Evolutionary conservation across 2,113 vertebrate species (phyloP).

Genomic region (Herpailurus yagouaroundi): DNA sequence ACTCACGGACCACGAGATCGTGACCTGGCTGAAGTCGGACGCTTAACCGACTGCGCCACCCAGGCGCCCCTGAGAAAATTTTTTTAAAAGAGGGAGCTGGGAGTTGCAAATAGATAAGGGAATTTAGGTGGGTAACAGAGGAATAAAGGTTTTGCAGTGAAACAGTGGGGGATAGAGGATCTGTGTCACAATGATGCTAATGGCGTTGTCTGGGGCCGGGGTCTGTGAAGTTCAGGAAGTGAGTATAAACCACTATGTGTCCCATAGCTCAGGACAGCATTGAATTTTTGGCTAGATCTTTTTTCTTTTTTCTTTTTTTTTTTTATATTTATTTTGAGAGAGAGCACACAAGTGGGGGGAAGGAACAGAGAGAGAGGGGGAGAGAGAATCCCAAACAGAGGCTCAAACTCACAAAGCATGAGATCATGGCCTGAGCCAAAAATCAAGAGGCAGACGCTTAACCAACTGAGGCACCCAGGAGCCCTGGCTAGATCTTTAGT

Average conservation of each 20-base stretch:
- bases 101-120: background rate
- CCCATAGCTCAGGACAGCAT: background rate
- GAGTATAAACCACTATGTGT: background rate
- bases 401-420: too few relatives aligned
- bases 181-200: background rate
- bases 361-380: too few relatives aligned
- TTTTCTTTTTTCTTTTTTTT: too few relatives aligned
- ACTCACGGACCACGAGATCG: too few relatives aligned
- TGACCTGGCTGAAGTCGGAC: too few relatives aligned
- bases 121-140: background rate
- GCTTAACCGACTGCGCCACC: too few relatives aligned
- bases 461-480: too few relatives aligned
- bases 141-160: background rate
- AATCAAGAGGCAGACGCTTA: too few relatives aligned
- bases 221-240: background rate
- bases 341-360: too few relatives aligned
- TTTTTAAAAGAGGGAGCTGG: background rate
- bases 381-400: too few relatives aligned
- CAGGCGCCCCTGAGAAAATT: background rate
- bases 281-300: background rate
- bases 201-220: background rate
- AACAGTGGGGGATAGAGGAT: background rate
- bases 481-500: background rate
- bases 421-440: too few relatives aligned
- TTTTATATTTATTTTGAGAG: too few relatives aligned